Evolutionary conservation across 2,797 vertebrate species (phyloP).

Genomic region (Aselliscus stoliczkanus): DNA sequence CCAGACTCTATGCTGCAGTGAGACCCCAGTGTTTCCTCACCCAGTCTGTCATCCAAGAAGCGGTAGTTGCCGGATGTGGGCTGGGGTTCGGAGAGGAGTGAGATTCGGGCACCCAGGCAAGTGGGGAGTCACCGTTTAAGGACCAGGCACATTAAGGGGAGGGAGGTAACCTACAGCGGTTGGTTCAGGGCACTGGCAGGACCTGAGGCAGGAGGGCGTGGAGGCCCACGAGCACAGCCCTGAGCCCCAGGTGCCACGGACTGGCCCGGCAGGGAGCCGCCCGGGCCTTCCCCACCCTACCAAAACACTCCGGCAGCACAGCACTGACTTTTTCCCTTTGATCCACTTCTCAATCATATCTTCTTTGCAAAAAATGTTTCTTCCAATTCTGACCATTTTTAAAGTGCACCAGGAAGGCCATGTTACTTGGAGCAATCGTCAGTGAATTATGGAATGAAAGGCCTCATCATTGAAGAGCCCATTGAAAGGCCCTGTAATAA

Average conservation of each 20-base stretch:
- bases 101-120: rapidly evolving
- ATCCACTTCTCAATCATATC: not conserved
- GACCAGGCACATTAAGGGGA: rapidly evolving
- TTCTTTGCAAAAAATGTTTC: not conserved
- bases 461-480: not conserved
- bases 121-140: rapidly evolving
- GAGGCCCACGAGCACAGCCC: rapidly evolving
- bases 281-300: rapidly evolving
- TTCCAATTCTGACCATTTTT: not conserved
- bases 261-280: rapidly evolving
- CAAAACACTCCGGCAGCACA: no score
- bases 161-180: no score
- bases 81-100: not conserved
- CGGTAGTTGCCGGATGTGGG: rapidly evolving
- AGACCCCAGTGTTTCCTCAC: rapidly evolving
- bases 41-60: not conserved
- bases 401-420: not conserved
- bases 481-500: not conserved
- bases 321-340: not conserved
- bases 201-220: not conserved
- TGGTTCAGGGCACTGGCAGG: rapidly evolving
- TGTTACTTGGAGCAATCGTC: not conserved
- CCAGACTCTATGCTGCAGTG: not conserved
- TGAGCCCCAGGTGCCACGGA: rapidly evolving
- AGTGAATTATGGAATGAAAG: not conserved